Evolutionary conservation across 2,113 vertebrate species (phyloP).

Genomic region (Pterocles burchelli): DNA sequence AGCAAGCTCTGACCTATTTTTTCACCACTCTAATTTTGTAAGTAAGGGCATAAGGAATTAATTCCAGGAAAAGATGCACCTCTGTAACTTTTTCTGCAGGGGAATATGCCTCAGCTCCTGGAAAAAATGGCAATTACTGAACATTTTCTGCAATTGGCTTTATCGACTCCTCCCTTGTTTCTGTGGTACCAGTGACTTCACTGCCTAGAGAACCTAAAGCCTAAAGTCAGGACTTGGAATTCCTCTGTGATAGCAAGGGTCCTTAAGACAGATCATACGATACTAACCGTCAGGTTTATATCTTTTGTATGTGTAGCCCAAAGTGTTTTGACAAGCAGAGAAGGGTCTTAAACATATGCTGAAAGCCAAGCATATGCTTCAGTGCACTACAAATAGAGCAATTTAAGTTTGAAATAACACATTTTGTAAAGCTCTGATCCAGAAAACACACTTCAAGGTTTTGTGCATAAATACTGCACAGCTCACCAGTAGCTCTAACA

Average conservation of each 20-base stretch:
- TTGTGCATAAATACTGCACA: not conserved
- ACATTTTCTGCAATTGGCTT: not conserved
- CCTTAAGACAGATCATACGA: not conserved
- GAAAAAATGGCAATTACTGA: not conserved
- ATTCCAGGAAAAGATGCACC: not conserved
- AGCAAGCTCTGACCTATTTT: not conserved
- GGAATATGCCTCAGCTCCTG: not conserved
- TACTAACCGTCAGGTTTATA: not conserved
- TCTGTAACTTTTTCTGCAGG: not conserved
- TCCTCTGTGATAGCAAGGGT: not conserved
- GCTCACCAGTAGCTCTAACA: not conserved
- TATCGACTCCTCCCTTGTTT: not conserved
- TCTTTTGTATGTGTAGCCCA: not conserved
- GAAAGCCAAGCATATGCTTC: not conserved
- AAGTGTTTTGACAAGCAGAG: not conserved
- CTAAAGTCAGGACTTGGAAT: not conserved
- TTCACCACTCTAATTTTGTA: not conserved
- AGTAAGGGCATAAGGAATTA: not conserved
- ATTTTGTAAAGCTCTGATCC: conserved; percentile 22
- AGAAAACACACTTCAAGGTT: conserved; percentile 7
- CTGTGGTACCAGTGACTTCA: not conserved
- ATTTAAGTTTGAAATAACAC: not conserved
- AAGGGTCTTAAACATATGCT: not conserved
- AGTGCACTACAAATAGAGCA: not conserved
- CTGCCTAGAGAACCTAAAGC: not conserved